Conservation (phyloP, 2,797 vertebrate genomes). For the Agapornis canus region DNA sequence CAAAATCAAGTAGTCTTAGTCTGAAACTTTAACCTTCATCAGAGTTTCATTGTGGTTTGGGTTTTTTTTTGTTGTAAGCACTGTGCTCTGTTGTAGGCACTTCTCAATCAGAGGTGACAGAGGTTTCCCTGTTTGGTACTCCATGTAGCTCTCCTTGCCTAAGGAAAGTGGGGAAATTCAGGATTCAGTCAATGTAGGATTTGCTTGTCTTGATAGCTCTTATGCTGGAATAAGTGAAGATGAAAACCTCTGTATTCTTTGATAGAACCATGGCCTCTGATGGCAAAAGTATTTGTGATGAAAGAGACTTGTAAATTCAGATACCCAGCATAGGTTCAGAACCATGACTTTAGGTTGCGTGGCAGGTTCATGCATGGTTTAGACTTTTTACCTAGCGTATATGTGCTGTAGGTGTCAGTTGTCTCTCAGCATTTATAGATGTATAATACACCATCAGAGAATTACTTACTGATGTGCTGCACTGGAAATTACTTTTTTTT, state of each 20-base stretch:
- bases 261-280: neutral
- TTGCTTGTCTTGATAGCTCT: neutral
- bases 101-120: neutral
- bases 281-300: neutral
- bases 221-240: neutral
- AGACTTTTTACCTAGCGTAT: neutral
- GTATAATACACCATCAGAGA: neutral
- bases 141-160: neutral
- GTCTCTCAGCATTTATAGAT: neutral
- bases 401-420: neutral
- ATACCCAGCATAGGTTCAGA: neutral
- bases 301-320: neutral
- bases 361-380: neutral
- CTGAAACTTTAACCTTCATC: neutral
- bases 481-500: neutral
- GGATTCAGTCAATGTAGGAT: neutral
- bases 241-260: neutral
- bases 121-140: accelerated
- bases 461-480: neutral
- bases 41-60: neutral
- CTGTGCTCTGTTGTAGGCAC: neutral
- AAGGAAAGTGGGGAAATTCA: neutral
- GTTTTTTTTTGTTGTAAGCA: neutral
- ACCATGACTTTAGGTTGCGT: neutral
- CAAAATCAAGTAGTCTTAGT: neutral